phyloP scores from a whole-genome alignment of 2,888 invertebrate species.

The Baccha elongata region DNA sequence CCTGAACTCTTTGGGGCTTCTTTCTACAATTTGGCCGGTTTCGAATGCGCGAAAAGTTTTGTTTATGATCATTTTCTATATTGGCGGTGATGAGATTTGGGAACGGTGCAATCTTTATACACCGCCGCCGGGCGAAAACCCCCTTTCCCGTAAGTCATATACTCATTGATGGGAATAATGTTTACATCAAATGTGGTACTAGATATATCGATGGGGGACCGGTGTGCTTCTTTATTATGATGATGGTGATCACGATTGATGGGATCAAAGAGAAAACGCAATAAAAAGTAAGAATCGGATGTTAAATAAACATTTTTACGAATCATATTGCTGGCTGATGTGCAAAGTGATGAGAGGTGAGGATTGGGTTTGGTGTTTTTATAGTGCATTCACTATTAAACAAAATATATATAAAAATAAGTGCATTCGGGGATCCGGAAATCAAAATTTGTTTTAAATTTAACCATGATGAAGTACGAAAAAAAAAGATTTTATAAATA shows the following conservation, averaged over 20 bases:
- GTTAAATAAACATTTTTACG: slow-evolving; percentile 64
- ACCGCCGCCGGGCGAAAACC: not conserved
- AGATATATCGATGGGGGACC: slow-evolving; percentile 31
- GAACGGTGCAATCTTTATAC: slow-evolving; percentile 15
- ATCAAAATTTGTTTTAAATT: too few relatives aligned
- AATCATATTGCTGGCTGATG: slow-evolving; percentile 27
- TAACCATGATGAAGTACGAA: too few relatives aligned
- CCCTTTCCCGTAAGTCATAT: not conserved
- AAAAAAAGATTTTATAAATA: too few relatives aligned
- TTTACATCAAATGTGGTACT: slow-evolving; percentile 61
- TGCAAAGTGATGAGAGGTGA: slow-evolving; percentile 42
- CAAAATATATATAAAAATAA: not conserved
- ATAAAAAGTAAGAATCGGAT: slow-evolving; percentile 71
- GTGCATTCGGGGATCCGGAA: not conserved
- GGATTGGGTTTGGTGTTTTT: slow-evolving; percentile 39
- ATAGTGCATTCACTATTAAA: slow-evolving; percentile 18
- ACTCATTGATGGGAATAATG: slow-evolving; percentile 48
- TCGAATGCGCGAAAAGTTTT: slow-evolving; percentile 59
- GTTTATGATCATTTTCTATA: slow-evolving; percentile 60
- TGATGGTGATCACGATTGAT: slow-evolving; percentile 72
- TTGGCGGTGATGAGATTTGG: slow-evolving; percentile 53
- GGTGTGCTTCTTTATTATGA: slow-evolving; percentile 71
- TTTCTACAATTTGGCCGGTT: not conserved
- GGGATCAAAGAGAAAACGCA: slow-evolving; percentile 70
- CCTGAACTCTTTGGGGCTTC: slow-evolving; percentile 43